These are phyloP conservation scores for Rattus norvegicus DNA, from an alignment of 2,113 vertebrate species.

Conservation along the genomic window GRCr8 NC_086035.1:39754501-39755000, in stretches of 20 bases:
- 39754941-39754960: not conserved
- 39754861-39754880: not conserved
- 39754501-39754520: not conserved
- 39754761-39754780: not conserved
- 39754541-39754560: not conserved
- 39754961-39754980: not conserved
- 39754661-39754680: not conserved
- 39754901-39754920: not conserved
- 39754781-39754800: not conserved
- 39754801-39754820: not conserved
- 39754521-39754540: not conserved
- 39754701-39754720: not conserved
- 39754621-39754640: not conserved
- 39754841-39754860: conserved; percentile 1
- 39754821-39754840: not conserved
- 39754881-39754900: not conserved
- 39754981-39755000: not conserved
- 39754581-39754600: not conserved
- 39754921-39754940: not conserved
- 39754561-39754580: not conserved
- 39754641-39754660: not conserved
- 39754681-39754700: not conserved
- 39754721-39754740: not conserved
- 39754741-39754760: not conserved
- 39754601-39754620: not conserved